These are phyloP conservation scores for Chymomyza procnemis DNA, from an alignment of 2,888 invertebrate genomes.

Conservation along the genomic window DNA sequence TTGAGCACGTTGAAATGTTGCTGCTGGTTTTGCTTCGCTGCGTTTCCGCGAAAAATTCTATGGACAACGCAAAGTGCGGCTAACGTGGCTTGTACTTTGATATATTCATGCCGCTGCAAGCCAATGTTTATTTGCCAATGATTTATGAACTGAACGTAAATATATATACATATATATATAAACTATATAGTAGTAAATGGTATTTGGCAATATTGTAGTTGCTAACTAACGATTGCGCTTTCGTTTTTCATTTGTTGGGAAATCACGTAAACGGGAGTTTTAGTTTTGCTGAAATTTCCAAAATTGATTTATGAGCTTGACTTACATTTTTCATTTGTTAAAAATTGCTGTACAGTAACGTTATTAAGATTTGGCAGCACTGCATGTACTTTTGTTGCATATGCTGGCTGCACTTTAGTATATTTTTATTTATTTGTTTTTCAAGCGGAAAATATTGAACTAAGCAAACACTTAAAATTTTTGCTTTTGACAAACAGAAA, in stretches of 20 bases:
- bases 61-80: too few species aligned
- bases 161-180: too few species aligned
- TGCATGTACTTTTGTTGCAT: neutral
- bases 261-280: conserved; percentile 28
- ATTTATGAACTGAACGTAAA: conserved; percentile 44
- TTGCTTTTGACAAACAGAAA: too few species aligned
- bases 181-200: neutral
- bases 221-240: conserved; percentile 7
- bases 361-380: neutral
- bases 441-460: too few species aligned
- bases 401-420: too few species aligned
- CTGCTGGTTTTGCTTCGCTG: conserved; percentile 1
- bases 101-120: conserved; percentile 45
- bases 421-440: too few species aligned
- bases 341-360: neutral
- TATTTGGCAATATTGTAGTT: neutral
- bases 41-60: conserved; percentile 30
- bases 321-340: neutral
- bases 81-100: neutral
- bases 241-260: conserved; percentile 22
- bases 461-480: too few species aligned
- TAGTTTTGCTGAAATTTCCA: neutral
- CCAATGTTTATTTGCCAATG: conserved; percentile 43
- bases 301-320: conserved; percentile 14
- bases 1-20: conserved; percentile 31